These are phyloP conservation scores for Esox lucius DNA, from an alignment of 2,797 vertebrate genomes.

Conservation along the genomic window DNA sequence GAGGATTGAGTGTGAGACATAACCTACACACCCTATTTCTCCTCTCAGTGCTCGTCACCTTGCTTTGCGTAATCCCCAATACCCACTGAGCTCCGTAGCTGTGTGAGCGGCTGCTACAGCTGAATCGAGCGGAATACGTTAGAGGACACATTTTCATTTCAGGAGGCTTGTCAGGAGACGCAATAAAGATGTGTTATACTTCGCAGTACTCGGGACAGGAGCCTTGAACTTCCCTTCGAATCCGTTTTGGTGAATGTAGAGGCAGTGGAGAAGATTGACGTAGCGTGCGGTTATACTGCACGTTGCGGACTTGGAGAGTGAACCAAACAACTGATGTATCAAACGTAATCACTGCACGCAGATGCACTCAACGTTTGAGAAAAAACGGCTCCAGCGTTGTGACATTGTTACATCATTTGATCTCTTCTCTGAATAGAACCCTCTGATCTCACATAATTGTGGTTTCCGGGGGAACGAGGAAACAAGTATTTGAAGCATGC, in stretches of 20 bases:
- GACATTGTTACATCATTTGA: conserved; percentile 6
- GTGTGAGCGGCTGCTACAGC: conserved; percentile 17
- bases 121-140: conserved; percentile 65
- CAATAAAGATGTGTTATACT: too few relatives aligned
- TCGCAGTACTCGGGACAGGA: conserved; percentile 35
- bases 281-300: too few relatives aligned
- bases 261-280: too few relatives aligned
- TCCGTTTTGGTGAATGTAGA: too few relatives aligned
- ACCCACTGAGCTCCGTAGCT: conserved; percentile 62
- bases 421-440: conserved; percentile 1
- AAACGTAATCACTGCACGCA: not conserved
- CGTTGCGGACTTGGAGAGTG: too few relatives aligned
- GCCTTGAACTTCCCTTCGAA: conserved; percentile 46
- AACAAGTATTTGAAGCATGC: conserved; percentile 40
- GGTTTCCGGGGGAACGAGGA: conserved; percentile 39
- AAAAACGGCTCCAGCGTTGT: too few relatives aligned
- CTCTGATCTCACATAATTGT: conserved; percentile 16
- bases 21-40: conserved; percentile 39
- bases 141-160: conserved; percentile 71
- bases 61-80: conserved; percentile 68
- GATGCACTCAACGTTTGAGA: too few relatives aligned
- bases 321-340: not conserved
- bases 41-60: conserved; percentile 53
- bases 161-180: conserved; percentile 45
- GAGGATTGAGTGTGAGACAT: conserved; percentile 18